phyloP scores from a whole-genome alignment of 1,140 invertebrate species.

The Hypothenemus hampei region DNA sequence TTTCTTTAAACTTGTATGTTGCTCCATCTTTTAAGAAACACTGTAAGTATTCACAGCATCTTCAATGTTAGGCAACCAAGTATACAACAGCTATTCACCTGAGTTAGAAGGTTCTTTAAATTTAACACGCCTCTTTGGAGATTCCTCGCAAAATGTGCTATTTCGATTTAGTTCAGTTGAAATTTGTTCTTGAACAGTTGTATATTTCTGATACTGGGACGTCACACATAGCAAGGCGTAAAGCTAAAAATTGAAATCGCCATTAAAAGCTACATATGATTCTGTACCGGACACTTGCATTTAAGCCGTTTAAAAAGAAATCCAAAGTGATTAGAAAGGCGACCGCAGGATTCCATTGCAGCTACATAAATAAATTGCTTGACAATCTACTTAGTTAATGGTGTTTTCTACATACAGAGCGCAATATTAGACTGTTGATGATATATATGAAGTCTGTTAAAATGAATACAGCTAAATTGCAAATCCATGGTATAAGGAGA shows the following conservation, averaged over 20 bases:
- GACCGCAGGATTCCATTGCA: conserved; percentile 56
- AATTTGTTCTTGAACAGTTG: conserved; percentile 57
- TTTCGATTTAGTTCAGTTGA: neutral
- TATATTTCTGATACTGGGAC: conserved; percentile 76
- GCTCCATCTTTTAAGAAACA: too few species aligned
- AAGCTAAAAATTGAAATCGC: conserved; percentile 53
- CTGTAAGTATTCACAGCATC: too few species aligned
- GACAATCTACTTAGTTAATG: neutral
- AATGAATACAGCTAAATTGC: conserved; percentile 32
- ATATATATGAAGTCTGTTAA: conserved; percentile 32
- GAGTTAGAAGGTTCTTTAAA: too few species aligned
- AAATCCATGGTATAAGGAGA: conserved; percentile 34
- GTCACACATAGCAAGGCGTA: conserved; percentile 75
- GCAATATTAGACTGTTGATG: conserved; percentile 29
- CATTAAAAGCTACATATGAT: neutral
- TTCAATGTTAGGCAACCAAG: too few species aligned
- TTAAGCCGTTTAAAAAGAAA: conserved; percentile 59
- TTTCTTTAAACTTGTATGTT: too few species aligned
- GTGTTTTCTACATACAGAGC: conserved; percentile 29
- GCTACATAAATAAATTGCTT: conserved; percentile 49
- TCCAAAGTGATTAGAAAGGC: conserved; percentile 60
- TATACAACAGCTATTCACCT: too few species aligned
- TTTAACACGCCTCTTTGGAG: too few species aligned
- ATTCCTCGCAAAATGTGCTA: too few species aligned
- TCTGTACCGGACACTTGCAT: conserved; percentile 51